Percentiles rank a stretch among this genome's conserved stretches.
phyloP scores from a whole-genome alignment of 2,113 vertebrate genomes.

The Bambusicola thoracicus region DNA sequence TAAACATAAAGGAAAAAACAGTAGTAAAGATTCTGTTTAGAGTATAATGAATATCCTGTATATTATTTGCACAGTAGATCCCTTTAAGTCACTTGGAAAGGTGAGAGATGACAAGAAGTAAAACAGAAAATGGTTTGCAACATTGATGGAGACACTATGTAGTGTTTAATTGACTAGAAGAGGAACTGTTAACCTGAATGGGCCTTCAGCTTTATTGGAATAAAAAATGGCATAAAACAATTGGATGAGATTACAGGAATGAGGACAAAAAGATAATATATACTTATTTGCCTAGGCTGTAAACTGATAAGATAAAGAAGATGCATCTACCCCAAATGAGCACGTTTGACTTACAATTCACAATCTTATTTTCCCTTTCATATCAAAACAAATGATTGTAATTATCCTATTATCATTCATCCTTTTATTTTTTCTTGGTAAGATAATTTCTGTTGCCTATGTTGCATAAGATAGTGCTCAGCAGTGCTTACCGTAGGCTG shows the following conservation, averaged over 20 bases:
- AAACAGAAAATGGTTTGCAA: neutral
- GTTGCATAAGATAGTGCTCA: slow-evolving; percentile 13
- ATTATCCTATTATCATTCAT: neutral
- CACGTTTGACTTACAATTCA: neutral
- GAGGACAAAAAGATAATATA: neutral
- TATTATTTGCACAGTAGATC: neutral
- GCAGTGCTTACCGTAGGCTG: neutral
- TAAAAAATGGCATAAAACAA: neutral
- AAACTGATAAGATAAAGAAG: neutral
- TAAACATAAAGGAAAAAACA: neutral
- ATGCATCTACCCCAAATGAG: neutral
- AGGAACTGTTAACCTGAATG: neutral
- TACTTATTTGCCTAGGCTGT: neutral
- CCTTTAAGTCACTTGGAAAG: neutral
- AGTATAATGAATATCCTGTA: neutral
- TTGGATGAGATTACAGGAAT: neutral
- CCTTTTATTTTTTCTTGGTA: neutral
- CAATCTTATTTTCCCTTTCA: neutral
- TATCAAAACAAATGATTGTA: neutral
- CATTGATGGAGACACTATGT: neutral
- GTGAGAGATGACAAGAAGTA: neutral
- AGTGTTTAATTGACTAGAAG: neutral
- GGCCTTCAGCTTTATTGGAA: neutral
- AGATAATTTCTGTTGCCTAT: neutral
- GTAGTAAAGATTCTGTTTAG: neutral